Percentiles rank a stretch among this genome's conserved stretches.
phyloP scores from a whole-genome alignment of 2,888 invertebrate species.

The Limnephilus marmoratus region DNA sequence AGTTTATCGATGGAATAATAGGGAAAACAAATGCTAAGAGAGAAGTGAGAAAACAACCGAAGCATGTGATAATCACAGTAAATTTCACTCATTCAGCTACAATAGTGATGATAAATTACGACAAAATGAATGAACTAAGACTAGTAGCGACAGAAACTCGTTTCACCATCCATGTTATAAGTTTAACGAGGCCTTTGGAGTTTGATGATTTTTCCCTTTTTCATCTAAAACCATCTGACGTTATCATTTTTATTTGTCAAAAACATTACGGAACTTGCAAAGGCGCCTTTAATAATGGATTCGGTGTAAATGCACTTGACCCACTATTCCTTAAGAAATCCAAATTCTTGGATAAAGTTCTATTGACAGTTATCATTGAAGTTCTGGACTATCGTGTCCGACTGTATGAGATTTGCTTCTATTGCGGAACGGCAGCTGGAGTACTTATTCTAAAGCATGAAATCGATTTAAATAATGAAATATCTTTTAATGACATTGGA shows the following conservation, averaged over 20 bases:
- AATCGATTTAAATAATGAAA: neutral
- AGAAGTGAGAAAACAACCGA: neutral
- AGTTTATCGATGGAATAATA: constrained; percentile 11
- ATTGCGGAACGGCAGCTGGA: constrained; percentile 10
- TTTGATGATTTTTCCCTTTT: neutral
- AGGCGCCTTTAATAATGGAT: neutral
- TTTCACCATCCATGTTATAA: neutral
- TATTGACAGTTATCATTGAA: neutral
- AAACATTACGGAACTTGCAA: neutral
- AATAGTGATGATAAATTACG: neutral
- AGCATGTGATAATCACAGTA: neutral
- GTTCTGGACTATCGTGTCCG: neutral
- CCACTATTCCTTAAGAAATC: neutral
- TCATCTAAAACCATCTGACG: neutral
- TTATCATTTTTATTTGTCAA: constrained; percentile 5
- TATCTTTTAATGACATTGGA: neutral
- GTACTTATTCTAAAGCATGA: neutral
- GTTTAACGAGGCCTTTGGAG: neutral
- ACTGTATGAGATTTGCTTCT: constrained; percentile 19
- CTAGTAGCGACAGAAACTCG: neutral
- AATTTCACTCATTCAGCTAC: neutral
- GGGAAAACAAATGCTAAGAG: neutral
- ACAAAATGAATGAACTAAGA: neutral
- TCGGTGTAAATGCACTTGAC: neutral
- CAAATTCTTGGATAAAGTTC: neutral